Percentiles rank a stretch among this genome's conserved stretches.
Conservation (phyloP, 2,797 vertebrate genomes). For the Philypnodon macrostomus region DNA sequence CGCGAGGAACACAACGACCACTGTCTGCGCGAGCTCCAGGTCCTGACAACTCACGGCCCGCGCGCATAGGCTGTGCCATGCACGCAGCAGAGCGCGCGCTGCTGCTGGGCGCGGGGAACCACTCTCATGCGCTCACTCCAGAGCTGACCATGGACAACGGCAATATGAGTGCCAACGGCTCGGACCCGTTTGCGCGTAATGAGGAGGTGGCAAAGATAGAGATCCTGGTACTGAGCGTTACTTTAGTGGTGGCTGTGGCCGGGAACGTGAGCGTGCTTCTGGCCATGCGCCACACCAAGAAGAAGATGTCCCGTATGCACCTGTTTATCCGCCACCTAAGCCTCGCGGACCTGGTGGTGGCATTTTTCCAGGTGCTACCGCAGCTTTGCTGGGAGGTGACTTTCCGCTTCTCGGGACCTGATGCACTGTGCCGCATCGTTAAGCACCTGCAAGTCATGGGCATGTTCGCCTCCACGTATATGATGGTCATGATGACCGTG, state of each 20-base stretch:
- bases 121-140: conserved; percentile 24
- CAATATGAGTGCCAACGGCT: conserved; percentile 47
- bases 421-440: conserved; percentile 90
- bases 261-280: conserved; percentile 89
- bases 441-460: conserved; percentile 95
- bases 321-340: conserved; percentile 96
- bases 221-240: conserved; percentile 88
- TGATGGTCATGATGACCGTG: conserved; percentile 97
- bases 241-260: conserved; percentile 87
- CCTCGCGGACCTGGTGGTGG: conserved; percentile 92
- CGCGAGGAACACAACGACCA: conserved; percentile 27
- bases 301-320: conserved; percentile 93
- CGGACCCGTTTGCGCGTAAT: conserved; percentile 77
- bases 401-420: conserved; percentile 90
- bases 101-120: conserved; percentile 46
- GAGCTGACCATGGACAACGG: conserved; percentile 52
- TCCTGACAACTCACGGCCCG: conserved; percentile 20
- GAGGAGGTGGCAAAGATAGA: conserved; percentile 92
- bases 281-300: conserved; percentile 88
- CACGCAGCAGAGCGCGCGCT: conserved; percentile 49
- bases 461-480: conserved; percentile 96
- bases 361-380: conserved; percentile 95
- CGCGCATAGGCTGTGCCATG: conserved; percentile 63
- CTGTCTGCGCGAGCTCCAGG: not conserved
- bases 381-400: conserved; percentile 96